phyloP scores from a whole-genome alignment of 2,888 invertebrate species.

The Mythimna pallens region DNA sequence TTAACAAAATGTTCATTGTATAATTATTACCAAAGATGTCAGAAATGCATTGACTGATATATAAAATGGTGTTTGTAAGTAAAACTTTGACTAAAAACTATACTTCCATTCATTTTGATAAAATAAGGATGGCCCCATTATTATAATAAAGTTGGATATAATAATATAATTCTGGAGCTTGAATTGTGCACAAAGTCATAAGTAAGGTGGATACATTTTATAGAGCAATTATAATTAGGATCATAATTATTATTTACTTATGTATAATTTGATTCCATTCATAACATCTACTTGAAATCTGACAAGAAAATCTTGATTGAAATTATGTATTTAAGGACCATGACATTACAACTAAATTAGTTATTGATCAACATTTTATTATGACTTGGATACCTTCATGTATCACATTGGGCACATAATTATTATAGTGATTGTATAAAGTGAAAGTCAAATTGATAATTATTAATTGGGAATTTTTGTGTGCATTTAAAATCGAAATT shows the following conservation, averaged over 20 bases:
- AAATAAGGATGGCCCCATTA: constrained; percentile 75
- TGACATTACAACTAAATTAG: constrained; percentile 81
- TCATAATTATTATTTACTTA: constrained; percentile 63
- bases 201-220: constrained; percentile 71
- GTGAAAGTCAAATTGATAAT: constrained; percentile 78
- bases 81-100: constrained; percentile 69
- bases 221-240: constrained; percentile 68
- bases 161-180: constrained; percentile 75
- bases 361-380: constrained; percentile 89
- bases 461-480: constrained; percentile 48
- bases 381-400: constrained; percentile 77
- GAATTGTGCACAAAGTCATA: constrained; percentile 86
- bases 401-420: constrained; percentile 79
- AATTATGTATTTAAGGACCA: constrained; percentile 83
- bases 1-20: constrained; percentile 69
- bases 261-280: constrained; percentile 60
- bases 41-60: constrained; percentile 77
- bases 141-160: constrained; percentile 69
- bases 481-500: constrained; percentile 58
- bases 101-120: constrained; percentile 77
- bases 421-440: constrained; percentile 76
- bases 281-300: constrained; percentile 64
- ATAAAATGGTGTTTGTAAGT: constrained; percentile 73
- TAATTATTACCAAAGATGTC: constrained; percentile 85
- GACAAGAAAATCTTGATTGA: constrained; percentile 74